Percentiles rank a stretch among this genome's conserved stretches.
These are phyloP conservation scores for Upupa epops DNA, from an alignment of 2,113 vertebrate genomes.

Conservation along the genomic window DNA sequence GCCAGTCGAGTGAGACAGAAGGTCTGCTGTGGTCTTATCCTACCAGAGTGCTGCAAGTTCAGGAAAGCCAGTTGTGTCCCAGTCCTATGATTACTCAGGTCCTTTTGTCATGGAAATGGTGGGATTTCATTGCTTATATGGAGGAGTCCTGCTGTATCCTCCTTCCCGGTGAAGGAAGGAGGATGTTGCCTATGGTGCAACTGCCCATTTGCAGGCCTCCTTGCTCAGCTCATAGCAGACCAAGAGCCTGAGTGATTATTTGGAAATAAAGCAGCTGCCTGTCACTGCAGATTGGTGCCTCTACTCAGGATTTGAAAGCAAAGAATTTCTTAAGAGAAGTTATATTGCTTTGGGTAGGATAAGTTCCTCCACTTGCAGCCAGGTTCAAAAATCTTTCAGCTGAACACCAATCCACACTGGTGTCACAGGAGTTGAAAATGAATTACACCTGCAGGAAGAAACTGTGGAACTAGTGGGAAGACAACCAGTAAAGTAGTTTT, in stretches of 20 bases:
- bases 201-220: not conserved
- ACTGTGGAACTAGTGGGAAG: not conserved
- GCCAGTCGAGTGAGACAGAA: not conserved
- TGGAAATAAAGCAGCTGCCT: not conserved
- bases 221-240: accelerated
- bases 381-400: not conserved
- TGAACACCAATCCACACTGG: not conserved
- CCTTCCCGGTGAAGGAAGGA: too few relatives aligned
- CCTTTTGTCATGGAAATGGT: accelerated
- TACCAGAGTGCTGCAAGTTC: not conserved
- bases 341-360: not conserved
- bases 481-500: slow-evolving; percentile 13
- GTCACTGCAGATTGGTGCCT: not conserved
- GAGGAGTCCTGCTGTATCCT: not conserved
- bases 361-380: not conserved
- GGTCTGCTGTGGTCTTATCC: not conserved
- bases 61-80: not conserved
- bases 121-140: accelerated
- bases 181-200: accelerated
- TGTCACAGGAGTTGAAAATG: not conserved
- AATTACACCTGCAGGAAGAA: not conserved
- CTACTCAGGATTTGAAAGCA: not conserved
- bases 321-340: not conserved
- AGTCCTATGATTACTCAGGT: not conserved
- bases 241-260: not conserved